Base-by-base conservation (phyloP, 1,140 invertebrate genomes). In the Sitophilus oryzae region DNA sequence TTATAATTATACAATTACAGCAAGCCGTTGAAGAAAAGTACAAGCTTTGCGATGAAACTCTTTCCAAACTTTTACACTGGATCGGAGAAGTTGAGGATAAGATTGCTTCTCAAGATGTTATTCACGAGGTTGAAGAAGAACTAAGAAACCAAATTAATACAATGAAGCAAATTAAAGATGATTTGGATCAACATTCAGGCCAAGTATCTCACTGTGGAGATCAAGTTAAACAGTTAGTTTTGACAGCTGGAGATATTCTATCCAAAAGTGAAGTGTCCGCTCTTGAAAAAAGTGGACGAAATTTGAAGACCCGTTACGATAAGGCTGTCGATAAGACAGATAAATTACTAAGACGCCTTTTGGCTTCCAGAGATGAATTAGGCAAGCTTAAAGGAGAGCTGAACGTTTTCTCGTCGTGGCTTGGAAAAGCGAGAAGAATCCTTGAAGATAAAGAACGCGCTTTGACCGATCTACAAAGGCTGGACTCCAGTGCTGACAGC, bases 21-120 rank as follows among this genome's bases (percentile, higher is more conserved):
- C 88, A 92, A 89, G 90, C 90, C 64, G 86, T 94, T 60, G 88
- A 93, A 74, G 92, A 94, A 68, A 92, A 93, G 70, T 96, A 94
- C 79, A 89, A 84, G 73, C 80, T 88, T 64, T 96, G 85, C 74
- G 88, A 88, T 71, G 88, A 92, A 66, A 86, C 82, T 38, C 74
- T 94, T 35, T 83, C 82, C 30, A 89, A 91, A 71, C 78, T 96
- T 35, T 74, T 94, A 45, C 84, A 91, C 72, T 95, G 91, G 89
- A 84, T 96, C 50, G 79, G 80, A 5, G 85, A 89, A 57, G 76
- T 96, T 4, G 93, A 97, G 75, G 84, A 89, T 56, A 82, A 86
- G 67, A 76, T 98, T 54, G 89, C 92, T 47, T 84, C 85, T 60
- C 90, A 95, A 71, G 89, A 93, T 59, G 82, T 88, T 18, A 86